Base-by-base conservation (phyloP, 2,888 invertebrate species). In the Cinara cedri region DNA sequence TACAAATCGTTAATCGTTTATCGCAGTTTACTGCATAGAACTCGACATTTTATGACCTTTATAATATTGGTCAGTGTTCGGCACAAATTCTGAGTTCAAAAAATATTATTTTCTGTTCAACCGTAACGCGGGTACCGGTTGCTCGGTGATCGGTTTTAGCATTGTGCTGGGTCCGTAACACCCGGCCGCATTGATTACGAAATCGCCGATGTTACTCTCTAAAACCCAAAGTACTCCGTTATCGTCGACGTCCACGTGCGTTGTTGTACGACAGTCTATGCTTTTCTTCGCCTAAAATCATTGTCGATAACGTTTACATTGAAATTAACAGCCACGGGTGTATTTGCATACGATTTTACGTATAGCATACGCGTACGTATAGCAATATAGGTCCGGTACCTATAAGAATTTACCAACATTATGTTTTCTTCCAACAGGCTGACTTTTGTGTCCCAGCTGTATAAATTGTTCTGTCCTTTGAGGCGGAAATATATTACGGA, bases 181-280 rank as follows among this genome's bases (percentile, higher is more conserved):
- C 6, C 71, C 71, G 14, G 21, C 55, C 9, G 21, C 11, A 14
- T 19, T 19, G n/a, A 13, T 21, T 14, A 71, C n/a, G 44, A 55
- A 71, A 14, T 71, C 71, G 42, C 55, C 42, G 9, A 71, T 44
- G 55, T 71, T 71, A 19, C 71, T 71, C 21, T 71, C 71, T 21
- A 71, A 14, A 0, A 42, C 55, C 71, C 71, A 71, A 14, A 71
- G 14, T 1, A 21, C 19, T 13, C 55, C 55, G 0, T 42, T 42
- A 42, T 55, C 55, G 21, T 71, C 71, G 0, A 71, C 71, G 55
- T 71, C 71, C 14, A 71, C 71, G 44, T 71, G 55, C 9, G 71
- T 71, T 3, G 42, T 57, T 0, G 54, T 21, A 14, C 71, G 55
- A 4, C 71, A 71, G 13, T 71, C 71, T 13, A 42, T 55, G 14